Percentiles rank a stretch among this genome's conserved stretches.
These are phyloP conservation scores for Diarsia brunnea DNA, from an alignment of 2,888 invertebrate species.

Conservation along the genomic window DNA sequence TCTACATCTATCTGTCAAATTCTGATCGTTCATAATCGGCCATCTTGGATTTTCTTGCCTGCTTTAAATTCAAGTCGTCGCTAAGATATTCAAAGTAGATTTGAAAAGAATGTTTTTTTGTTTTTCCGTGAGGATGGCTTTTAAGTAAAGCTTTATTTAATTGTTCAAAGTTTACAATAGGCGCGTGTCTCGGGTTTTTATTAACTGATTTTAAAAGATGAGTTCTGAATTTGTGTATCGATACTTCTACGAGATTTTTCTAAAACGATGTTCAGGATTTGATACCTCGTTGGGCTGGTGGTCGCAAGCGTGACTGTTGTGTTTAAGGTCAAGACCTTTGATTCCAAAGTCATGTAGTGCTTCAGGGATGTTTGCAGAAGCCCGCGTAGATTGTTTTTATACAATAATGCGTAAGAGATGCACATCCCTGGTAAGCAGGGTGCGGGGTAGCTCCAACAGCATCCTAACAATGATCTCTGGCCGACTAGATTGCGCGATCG, in stretches of 20 bases:
- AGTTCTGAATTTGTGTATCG: constrained; percentile 1
- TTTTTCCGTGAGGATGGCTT: constrained; percentile 11
- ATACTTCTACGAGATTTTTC: background rate
- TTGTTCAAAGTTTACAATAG: constrained; percentile 46
- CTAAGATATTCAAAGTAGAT: constrained; percentile 36
- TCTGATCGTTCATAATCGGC: constrained; percentile 7
- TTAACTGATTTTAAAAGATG: constrained; percentile 27
- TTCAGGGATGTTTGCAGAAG: too few relatives aligned
- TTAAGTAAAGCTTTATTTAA: constrained; percentile 44
- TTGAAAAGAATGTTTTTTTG: constrained; percentile 44
- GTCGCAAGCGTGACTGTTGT: too few relatives aligned
- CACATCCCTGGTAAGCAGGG: too few relatives aligned
- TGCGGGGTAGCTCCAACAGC: too few relatives aligned
- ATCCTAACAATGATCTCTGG: too few relatives aligned
- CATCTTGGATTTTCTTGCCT: constrained; percentile 36
- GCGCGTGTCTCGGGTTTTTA: constrained; percentile 39
- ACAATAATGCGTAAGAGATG: too few relatives aligned
- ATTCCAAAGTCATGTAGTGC: too few relatives aligned
- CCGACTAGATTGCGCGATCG: too few relatives aligned
- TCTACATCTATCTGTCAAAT: constrained; percentile 33
- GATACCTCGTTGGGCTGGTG: too few relatives aligned
- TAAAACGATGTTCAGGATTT: background rate
- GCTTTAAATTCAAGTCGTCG: constrained; percentile 22
- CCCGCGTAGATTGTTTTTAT: too few relatives aligned
- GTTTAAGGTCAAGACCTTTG: too few relatives aligned